Percentiles rank a stretch among this genome's conserved stretches.
Evolutionary conservation across 1,140 invertebrate genomes (phyloP).

Genomic region (Trachymyrmex septentrionalis): DNA sequence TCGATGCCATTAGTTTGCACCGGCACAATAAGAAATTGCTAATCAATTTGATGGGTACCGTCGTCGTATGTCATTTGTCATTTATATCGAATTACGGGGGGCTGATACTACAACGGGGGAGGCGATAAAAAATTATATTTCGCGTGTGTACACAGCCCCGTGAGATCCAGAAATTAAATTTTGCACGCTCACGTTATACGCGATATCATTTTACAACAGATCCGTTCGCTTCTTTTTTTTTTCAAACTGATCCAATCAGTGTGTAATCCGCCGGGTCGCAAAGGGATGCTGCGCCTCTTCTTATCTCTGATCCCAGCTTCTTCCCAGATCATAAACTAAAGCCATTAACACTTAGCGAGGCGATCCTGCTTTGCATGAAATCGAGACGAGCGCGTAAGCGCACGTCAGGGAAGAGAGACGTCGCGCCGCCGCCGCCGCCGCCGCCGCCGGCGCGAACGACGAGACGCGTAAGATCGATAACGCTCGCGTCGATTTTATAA

Average conservation of each 20-base stretch:
- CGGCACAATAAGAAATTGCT: constrained; percentile 70
- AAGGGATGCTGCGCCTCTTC: not conserved
- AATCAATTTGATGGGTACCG: constrained; percentile 69
- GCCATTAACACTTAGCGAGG: constrained; percentile 64
- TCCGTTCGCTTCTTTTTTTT: constrained; percentile 12
- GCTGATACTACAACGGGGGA: not conserved
- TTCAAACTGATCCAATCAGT: constrained; percentile 35
- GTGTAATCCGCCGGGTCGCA: not conserved
- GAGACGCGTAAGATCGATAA: constrained; percentile 70
- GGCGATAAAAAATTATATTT: constrained; percentile 59
- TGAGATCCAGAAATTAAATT: constrained; percentile 45
- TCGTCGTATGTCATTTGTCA: constrained; percentile 68
- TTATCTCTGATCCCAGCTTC: constrained; percentile 40
- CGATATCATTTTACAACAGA: constrained; percentile 29
- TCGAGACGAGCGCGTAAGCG: constrained; percentile 63
- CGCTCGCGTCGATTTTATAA: constrained; percentile 81
- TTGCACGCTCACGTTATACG: constrained; percentile 4
- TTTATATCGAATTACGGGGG: constrained; percentile 65
- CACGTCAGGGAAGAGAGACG: constrained; percentile 55
- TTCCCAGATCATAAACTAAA: constrained; percentile 54
- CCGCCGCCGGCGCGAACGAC: constrained; percentile 39
- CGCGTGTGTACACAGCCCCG: constrained; percentile 12
- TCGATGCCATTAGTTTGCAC: constrained; percentile 65
- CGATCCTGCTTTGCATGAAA: constrained; percentile 67
- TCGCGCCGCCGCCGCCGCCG: constrained; percentile 50